Evolutionary conservation across 2,888 invertebrate genomes (phyloP).

Genomic region (Ommatoiulus sabulosus): DNA sequence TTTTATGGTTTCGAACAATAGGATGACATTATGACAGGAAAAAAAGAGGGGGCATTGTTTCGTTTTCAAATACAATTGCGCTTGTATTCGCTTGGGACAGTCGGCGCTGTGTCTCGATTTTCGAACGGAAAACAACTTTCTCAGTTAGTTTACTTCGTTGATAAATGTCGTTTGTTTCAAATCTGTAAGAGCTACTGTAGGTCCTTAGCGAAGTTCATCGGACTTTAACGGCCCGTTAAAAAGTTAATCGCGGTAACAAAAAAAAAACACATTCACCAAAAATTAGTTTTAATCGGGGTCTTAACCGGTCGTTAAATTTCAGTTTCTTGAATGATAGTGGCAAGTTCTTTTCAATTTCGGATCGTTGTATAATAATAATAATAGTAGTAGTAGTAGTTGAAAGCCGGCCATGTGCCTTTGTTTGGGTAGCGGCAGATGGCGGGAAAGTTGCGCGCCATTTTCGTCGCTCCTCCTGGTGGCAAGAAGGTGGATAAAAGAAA

Average conservation of each 20-base stretch:
- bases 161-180: too few species aligned
- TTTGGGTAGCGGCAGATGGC: slow-evolving; percentile 18
- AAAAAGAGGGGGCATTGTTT: background rate
- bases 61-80: background rate
- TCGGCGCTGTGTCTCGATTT: background rate
- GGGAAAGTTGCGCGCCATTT: slow-evolving; percentile 15
- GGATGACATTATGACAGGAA: background rate
- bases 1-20: background rate
- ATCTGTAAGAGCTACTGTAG: background rate
- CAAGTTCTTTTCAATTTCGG: too few species aligned
- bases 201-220: background rate
- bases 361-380: background rate
- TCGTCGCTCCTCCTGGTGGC: background rate
- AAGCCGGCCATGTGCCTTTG: background rate
- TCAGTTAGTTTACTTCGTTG: too few species aligned
- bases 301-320: background rate
- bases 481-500: background rate
- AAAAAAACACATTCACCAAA: background rate
- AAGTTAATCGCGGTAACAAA: background rate
- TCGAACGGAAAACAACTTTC: background rate
- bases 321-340: background rate
- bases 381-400: slow-evolving; percentile 30
- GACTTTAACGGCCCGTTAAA: background rate
- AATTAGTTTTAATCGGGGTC: background rate
- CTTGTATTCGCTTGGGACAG: background rate